A percentile compares a stretch with the other conserved stretches of the same genome.
phyloP scores from a whole-genome alignment of 2,888 invertebrate species.

The Phengaris alcon region DNA sequence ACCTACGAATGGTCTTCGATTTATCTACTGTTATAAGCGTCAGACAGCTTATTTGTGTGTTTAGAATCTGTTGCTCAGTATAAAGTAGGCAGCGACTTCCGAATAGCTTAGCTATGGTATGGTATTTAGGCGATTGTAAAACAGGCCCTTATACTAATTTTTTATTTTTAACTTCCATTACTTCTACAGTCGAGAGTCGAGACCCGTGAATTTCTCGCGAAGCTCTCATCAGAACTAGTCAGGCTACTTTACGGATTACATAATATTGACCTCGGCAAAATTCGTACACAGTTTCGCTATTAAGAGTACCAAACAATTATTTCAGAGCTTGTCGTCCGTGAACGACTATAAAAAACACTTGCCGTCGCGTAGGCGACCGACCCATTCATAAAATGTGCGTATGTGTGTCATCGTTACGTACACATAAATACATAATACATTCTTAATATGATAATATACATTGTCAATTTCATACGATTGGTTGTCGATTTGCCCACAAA shows the following conservation, averaged over 20 bases:
- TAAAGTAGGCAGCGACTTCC: no score
- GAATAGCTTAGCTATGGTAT: no score
- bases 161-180: no score
- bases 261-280: slow-evolving; percentile 39
- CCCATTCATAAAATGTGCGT: slow-evolving; percentile 47
- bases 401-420: not conserved
- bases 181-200: no score
- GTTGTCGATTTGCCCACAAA: not conserved
- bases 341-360: slow-evolving; percentile 49
- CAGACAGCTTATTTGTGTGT: no score
- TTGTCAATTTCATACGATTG: slow-evolving; percentile 18
- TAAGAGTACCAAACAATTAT: slow-evolving; percentile 64
- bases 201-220: not conserved
- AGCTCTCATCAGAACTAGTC: not conserved
- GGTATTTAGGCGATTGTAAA: no score
- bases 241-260: not conserved
- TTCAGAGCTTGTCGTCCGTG: slow-evolving; percentile 48
- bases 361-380: slow-evolving; percentile 46
- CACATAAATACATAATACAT: slow-evolving; percentile 7
- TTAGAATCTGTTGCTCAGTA: no score
- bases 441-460: not conserved
- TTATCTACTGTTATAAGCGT: no score
- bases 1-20: no score
- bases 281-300: slow-evolving; percentile 46
- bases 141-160: no score